phyloP scores from a whole-genome alignment of 2,113 vertebrate species.

The Sigmodon hispidus region DNA sequence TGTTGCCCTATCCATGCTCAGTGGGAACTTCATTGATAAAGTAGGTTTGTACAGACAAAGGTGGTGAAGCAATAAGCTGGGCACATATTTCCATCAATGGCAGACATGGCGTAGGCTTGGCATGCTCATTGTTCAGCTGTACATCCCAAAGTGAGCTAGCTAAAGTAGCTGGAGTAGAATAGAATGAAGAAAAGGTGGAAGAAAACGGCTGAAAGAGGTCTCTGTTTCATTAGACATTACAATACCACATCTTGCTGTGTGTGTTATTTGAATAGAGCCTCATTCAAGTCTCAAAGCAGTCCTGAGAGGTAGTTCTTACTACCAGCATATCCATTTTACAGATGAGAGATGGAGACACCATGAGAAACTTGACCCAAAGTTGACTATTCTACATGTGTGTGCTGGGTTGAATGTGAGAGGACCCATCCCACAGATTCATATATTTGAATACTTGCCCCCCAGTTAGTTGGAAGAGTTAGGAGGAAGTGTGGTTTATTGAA shows the following conservation, averaged over 20 bases:
- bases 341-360: neutral
- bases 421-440: neutral
- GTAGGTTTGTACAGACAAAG: neutral
- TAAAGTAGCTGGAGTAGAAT: neutral
- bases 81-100: neutral
- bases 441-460: neutral
- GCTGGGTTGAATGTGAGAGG: neutral
- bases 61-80: neutral
- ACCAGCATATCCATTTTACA: neutral
- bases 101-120: neutral
- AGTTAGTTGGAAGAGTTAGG: neutral
- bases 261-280: neutral
- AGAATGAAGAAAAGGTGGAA: neutral
- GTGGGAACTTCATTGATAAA: neutral
- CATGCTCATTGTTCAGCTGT: neutral
- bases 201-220: neutral
- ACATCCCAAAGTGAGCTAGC: neutral
- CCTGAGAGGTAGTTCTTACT: neutral
- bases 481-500: neutral
- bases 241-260: neutral
- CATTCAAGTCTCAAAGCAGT: neutral
- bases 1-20: neutral
- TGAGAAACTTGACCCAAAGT: neutral
- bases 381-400: neutral
- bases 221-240: neutral